These are phyloP conservation scores for Drosophila biarmipes DNA, from an alignment of 1,140 invertebrate genomes.

Conservation along the genomic window DNA sequence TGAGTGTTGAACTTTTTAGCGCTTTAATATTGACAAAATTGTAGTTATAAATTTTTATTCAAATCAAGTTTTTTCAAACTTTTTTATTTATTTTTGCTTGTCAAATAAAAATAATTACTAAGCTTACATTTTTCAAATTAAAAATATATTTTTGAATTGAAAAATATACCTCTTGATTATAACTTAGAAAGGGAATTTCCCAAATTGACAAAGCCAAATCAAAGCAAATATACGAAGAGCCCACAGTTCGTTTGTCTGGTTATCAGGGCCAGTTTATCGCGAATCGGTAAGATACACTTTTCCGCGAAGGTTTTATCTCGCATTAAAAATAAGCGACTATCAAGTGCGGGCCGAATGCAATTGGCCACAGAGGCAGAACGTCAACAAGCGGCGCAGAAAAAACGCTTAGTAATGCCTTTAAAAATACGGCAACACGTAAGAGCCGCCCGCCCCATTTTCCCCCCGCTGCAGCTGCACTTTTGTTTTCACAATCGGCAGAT, in stretches of 20 bases:
- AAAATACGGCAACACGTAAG: slow-evolving; percentile 84
- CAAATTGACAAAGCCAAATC: background rate
- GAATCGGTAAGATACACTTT: slow-evolving; percentile 16
- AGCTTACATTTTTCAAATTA: too few species aligned
- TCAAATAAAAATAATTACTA: too few species aligned
- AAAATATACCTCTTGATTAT: too few species aligned
- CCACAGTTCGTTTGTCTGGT: background rate
- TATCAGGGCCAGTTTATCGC: slow-evolving; percentile 26
- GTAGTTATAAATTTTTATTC: too few species aligned
- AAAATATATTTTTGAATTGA: too few species aligned
- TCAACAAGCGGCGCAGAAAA: slow-evolving; percentile 64
- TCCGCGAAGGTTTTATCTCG: slow-evolving; percentile 58
- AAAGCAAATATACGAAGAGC: too few species aligned
- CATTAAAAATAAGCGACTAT: slow-evolving; percentile 77
- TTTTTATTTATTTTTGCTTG: too few species aligned
- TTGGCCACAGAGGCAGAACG: slow-evolving; percentile 52
- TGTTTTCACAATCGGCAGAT: slow-evolving; percentile 72
- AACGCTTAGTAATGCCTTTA: slow-evolving; percentile 83
- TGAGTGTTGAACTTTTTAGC: too few species aligned
- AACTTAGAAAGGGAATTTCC: background rate
- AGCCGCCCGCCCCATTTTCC: slow-evolving; percentile 3
- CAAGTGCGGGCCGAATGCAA: slow-evolving; percentile 59
- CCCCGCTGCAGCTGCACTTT: slow-evolving; percentile 44
- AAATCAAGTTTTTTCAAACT: too few species aligned
- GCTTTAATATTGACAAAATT: too few species aligned